Percentiles rank a stretch among this genome's conserved stretches.
These are phyloP conservation scores for Montipora capitata DNA, from an alignment of 92 coral and sea anemone genomes.

Conservation along the genomic window DNA sequence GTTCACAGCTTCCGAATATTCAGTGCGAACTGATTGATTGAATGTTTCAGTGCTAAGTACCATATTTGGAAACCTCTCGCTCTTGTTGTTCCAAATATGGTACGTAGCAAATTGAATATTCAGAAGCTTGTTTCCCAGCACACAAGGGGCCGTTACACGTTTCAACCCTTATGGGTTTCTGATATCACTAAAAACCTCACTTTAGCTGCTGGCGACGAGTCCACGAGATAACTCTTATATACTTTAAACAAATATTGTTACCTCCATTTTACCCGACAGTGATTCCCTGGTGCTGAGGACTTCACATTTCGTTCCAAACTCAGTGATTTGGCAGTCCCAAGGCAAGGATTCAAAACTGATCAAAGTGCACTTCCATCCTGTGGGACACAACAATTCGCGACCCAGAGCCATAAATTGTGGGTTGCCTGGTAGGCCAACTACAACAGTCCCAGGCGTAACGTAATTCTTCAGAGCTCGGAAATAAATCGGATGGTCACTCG, in stretches of 20 bases:
- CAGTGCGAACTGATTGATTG: too few species aligned
- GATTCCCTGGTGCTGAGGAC: slow-evolving; percentile 68
- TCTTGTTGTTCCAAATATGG: too few species aligned
- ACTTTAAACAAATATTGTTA: not conserved
- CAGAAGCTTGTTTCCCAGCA: too few species aligned
- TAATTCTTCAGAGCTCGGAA: slow-evolving; percentile 52
- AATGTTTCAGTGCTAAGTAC: too few species aligned
- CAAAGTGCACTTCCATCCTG: slow-evolving; percentile 50
- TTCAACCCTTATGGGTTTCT: too few species aligned
- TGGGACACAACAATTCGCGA: slow-evolving; percentile 56
- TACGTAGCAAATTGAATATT: too few species aligned
- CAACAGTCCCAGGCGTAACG: slow-evolving; percentile 71
- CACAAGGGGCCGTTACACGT: too few species aligned
- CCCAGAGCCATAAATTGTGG: slow-evolving; percentile 70
- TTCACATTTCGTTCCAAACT: slow-evolving; percentile 69
- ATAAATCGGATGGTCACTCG: slow-evolving; percentile 68
- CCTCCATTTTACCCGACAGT: slow-evolving; percentile 49
- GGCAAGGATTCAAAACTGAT: slow-evolving; percentile 81
- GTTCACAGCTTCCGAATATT: too few species aligned
- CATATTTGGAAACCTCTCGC: too few species aligned
- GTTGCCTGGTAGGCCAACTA: slow-evolving; percentile 81
- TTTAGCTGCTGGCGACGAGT: too few species aligned
- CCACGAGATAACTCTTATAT: too few species aligned
- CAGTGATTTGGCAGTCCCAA: slow-evolving; percentile 72
- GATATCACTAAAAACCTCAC: too few species aligned